Evolutionary conservation across 2,888 invertebrate species (phyloP).

Genomic region (Fabriciana adippe): DNA sequence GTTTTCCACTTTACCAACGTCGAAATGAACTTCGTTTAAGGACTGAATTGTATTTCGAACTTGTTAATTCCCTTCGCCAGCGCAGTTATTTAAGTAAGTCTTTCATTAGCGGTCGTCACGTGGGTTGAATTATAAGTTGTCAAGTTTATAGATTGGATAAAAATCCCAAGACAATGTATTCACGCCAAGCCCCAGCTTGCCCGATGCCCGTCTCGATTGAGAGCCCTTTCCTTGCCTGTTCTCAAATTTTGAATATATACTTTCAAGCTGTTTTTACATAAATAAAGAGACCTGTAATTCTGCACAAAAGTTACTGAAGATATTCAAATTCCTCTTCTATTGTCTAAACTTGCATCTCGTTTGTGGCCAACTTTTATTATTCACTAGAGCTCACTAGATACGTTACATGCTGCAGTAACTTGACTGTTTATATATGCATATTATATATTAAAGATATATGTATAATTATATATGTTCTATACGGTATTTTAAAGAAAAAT

Average conservation of each 20-base stretch:
- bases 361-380: conserved; percentile 6
- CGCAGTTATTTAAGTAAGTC: conserved; percentile 76
- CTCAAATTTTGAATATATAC: conserved; percentile 12
- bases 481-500: not conserved
- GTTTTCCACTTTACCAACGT: conserved; percentile 76
- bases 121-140: conserved; percentile 68
- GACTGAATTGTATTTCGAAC: conserved; percentile 77
- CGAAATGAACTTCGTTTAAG: conserved; percentile 75
- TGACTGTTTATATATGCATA: not conserved
- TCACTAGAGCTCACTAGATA: conserved; percentile 3
- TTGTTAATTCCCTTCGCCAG: conserved; percentile 76
- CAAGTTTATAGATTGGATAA: conserved; percentile 58
- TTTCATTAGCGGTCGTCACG: conserved; percentile 78
- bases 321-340: conserved; percentile 8
- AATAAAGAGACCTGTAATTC: conserved; percentile 27
- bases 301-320: conserved; percentile 12
- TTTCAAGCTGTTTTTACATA: conserved; percentile 14
- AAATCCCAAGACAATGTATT: conserved; percentile 65
- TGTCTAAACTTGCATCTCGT: conserved; percentile 3
- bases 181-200: conserved; percentile 32
- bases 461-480: not conserved
- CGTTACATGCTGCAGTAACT: not conserved
- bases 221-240: conserved; percentile 14
- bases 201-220: conserved; percentile 29
- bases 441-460: not conserved